Conservation (phyloP, 2,888 invertebrate genomes). For the Lysandra coridon region DNA sequence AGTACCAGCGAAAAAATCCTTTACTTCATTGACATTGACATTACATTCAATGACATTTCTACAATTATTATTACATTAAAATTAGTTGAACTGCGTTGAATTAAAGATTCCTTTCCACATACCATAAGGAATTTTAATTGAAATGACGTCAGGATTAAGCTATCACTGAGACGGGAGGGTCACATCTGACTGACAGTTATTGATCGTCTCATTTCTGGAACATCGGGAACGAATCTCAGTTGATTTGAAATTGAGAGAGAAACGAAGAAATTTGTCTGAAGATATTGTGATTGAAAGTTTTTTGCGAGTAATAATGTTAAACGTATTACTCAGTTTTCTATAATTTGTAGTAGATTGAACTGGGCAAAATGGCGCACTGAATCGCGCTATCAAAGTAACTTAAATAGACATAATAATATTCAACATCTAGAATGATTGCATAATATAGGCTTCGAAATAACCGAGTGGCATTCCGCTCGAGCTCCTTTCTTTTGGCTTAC, state of each 20-base stretch:
- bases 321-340: not conserved
- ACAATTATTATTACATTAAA: too few relatives aligned
- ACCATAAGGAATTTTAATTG: not conserved
- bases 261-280: not conserved
- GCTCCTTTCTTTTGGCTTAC: too few relatives aligned
- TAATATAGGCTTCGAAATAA: too few relatives aligned
- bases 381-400: too few relatives aligned
- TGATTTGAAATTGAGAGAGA: not conserved
- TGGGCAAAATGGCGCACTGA: too few relatives aligned
- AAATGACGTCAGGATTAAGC: not conserved
- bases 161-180: not conserved
- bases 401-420: too few relatives aligned
- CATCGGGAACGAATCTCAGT: constrained; percentile 2
- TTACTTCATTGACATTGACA: too few relatives aligned
- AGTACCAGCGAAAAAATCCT: too few relatives aligned
- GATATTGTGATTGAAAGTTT: not conserved
- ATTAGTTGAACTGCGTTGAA: not conserved
- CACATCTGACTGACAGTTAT: constrained; percentile 5
- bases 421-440: too few relatives aligned
- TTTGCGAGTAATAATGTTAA: not conserved
- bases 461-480: too few relatives aligned
- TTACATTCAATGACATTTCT: too few relatives aligned
- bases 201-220: not conserved
- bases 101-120: not conserved
- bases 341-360: too few relatives aligned